Percentiles rank a stretch among this genome's conserved stretches.
phyloP scores from a whole-genome alignment of 2,797 vertebrate species.

The Ctenosaura bakeri region DNA sequence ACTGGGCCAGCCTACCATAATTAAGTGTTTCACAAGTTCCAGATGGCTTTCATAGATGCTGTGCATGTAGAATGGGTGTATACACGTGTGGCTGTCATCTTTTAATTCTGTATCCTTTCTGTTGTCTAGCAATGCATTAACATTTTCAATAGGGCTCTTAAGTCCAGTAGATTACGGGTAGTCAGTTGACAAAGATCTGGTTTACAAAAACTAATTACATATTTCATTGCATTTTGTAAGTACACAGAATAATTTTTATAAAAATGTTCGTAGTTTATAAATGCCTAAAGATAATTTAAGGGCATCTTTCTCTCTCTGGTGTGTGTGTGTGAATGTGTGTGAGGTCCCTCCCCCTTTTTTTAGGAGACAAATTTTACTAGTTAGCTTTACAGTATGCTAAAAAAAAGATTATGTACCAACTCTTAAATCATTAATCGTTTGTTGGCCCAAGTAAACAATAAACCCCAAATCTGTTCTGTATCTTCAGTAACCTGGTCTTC shows the following conservation, averaged over 20 bases:
- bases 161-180: conserved; percentile 98
- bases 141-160: conserved; percentile 86
- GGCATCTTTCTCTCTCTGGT: conserved; percentile 75
- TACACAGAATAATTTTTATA: conserved; percentile 83
- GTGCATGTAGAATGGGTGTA: conserved; percentile 45
- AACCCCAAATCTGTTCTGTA: conserved; percentile 81
- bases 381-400: conserved; percentile 84
- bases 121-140: conserved; percentile 80
- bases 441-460: conserved; percentile 66
- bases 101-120: conserved; percentile 56
- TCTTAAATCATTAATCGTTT: conserved; percentile 56
- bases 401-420: conserved; percentile 66
- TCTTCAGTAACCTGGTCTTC: conserved; percentile 89
- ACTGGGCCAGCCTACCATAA: background rate
- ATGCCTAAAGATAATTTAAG: conserved; percentile 82
- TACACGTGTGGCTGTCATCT: conserved; percentile 61
- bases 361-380: conserved; percentile 78
- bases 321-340: conserved; percentile 65
- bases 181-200: conserved; percentile 89
- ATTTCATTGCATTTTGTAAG: conserved; percentile 86
- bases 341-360: background rate
- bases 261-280: conserved; percentile 82
- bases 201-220: conserved; percentile 90
- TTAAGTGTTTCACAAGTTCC: conserved; percentile 67
- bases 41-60: conserved; percentile 57